phyloP scores from a whole-genome alignment of 2,113 vertebrate genomes.

The Acanthisitta chloris region DNA sequence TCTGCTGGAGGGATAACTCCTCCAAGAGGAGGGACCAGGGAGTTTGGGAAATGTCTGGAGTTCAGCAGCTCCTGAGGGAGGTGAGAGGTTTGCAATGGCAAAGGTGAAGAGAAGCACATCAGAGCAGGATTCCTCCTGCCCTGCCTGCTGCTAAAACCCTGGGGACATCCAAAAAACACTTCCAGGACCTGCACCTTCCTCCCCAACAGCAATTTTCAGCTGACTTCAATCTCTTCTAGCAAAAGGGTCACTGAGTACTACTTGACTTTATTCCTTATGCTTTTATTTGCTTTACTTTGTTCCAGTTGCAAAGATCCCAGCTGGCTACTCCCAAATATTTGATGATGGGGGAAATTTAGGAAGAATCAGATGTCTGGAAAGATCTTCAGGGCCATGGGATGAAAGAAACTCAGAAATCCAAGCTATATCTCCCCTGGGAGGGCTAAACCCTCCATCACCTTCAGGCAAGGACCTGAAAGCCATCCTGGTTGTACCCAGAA shows the following conservation, averaged over 20 bases:
- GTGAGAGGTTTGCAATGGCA: not conserved
- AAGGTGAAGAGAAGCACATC: accelerated
- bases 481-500: not conserved
- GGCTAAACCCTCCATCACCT: not conserved
- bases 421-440: not conserved
- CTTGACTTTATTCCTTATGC: not conserved
- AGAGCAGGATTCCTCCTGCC: not conserved
- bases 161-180: not conserved
- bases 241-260: not conserved
- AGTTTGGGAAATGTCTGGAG: no score
- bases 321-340: not conserved
- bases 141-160: not conserved
- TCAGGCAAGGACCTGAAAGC: not conserved
- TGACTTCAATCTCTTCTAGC: not conserved
- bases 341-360: not conserved
- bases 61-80: no score
- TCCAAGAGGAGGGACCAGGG: no score
- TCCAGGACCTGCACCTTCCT: not conserved
- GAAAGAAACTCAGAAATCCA: not conserved
- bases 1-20: no score
- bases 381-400: no score
- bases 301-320: not conserved
- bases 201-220: not conserved
- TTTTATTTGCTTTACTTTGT: not conserved
- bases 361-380: not conserved